Base-by-base conservation (phyloP, 2,888 invertebrate genomes). In the Lypha dubia region DNA sequence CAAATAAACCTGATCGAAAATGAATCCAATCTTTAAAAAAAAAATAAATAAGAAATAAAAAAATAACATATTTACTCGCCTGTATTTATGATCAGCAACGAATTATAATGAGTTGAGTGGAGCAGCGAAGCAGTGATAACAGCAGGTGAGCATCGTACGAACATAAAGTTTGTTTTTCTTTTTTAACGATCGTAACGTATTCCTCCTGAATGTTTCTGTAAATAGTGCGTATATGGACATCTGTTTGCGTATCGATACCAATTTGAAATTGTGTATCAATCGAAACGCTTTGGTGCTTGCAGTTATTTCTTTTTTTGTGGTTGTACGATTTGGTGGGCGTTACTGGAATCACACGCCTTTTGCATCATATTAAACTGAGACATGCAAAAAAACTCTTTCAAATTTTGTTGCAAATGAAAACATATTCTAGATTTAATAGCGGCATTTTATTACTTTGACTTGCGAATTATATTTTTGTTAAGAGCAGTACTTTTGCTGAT, bases 271-370 rank as follows among this genome's bases (percentile, higher is more conserved):
- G 67, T 68, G 53, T 79, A 68, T 83, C 83, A 77, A 77, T 77
- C 73, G 73, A 44, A 17, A 9, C 46, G 7, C 1, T 60, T n/a
- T n/a, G n/a, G 28, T 58, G 44, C 11, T 46, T 38, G 38, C 15
- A 8, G 46, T 11, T 22, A 17, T 41, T 60, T 56, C 32, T 28
- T 1, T 46, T 28, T 1, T 46, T 73, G 35, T 15, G 32, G 17
- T 46, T 58, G 51, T 74, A 62, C 38, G 73, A 71, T 73, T 76
- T 79, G 60, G 77, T 58, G 86, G 87, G 87, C 86, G 87, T 85
- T 65, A 56, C 84, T 77, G 65, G 56, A 79, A 84, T 86, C 85
- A 83, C 84, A 87, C 88, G 86, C 87, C 87, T 86, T 79, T 81
- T 83, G 85, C 85, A 83, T 51, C 85, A 85, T 76, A 84, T 86